A percentile compares a stretch with the other conserved stretches of the same genome.
Evolutionary conservation across 1,140 invertebrate genomes (phyloP).

Genomic region (Tenebrio molitor): DNA sequence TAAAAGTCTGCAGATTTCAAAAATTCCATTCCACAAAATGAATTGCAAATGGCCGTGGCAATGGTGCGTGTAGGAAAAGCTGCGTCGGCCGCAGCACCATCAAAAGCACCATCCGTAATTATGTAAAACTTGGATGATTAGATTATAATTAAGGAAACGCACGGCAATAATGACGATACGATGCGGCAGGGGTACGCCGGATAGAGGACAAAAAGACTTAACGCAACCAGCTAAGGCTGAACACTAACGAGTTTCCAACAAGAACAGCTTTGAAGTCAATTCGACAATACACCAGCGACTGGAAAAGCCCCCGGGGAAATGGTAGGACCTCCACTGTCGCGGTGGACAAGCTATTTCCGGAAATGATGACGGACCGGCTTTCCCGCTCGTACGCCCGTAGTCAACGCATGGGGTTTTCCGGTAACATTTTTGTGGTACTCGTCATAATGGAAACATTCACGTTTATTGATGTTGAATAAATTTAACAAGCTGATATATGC

Average conservation of each 20-base stretch:
- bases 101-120: conserved; percentile 45
- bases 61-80: neutral
- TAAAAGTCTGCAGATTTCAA: no score
- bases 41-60: conserved; percentile 43
- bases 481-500: no score
- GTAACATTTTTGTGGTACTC: conserved; percentile 18
- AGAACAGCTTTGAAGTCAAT: conserved; percentile 49
- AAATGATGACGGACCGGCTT: conserved; percentile 26
- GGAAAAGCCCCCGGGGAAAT: conserved; percentile 30
- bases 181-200: conserved; percentile 19
- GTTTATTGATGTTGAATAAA: no score
- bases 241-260: conserved; percentile 50
- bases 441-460: conserved; percentile 2
- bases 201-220: conserved; percentile 46
- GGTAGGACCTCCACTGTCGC: conserved; percentile 4
- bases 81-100: conserved; percentile 34
- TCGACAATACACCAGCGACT: conserved; percentile 27
- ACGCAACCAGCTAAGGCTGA: conserved; percentile 41
- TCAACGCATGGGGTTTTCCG: conserved; percentile 17
- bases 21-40: conserved; percentile 22
- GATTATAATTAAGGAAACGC: conserved; percentile 50
- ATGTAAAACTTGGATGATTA: conserved; percentile 49
- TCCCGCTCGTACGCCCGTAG: neutral
- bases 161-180: conserved; percentile 48
- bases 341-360: conserved; percentile 33